A percentile compares a stretch with the other conserved stretches of the same genome.
These are phyloP conservation scores for Ryuthela nishihirai DNA, from an alignment of 2,888 invertebrate species.

Conservation along the genomic window DNA sequence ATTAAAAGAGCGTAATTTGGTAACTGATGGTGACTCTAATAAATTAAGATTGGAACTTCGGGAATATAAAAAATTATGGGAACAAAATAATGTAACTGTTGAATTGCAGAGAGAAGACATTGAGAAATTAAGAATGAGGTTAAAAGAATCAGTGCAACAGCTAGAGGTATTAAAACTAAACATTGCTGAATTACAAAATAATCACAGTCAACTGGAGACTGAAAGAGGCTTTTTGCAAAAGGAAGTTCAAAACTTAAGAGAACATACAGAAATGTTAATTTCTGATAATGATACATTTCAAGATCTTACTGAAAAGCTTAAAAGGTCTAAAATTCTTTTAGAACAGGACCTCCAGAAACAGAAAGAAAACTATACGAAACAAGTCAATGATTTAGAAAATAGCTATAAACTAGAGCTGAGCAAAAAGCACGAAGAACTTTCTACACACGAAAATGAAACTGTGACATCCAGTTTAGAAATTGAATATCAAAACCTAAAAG, in stretches of 20 bases:
- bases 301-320: constrained; percentile 31
- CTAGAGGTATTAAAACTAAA: constrained; percentile 2
- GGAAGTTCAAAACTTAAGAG: constrained; percentile 21
- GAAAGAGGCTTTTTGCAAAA: constrained; percentile 13
- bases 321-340: constrained; percentile 15
- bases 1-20: constrained; percentile 12
- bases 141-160: constrained; percentile 8
- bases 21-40: constrained; percentile 45
- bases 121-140: constrained; percentile 65
- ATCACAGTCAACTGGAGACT: constrained; percentile 62
- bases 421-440: too few species aligned
- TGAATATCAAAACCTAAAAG: too few species aligned
- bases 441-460: too few species aligned
- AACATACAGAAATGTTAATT: constrained; percentile 36
- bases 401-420: constrained; percentile 2
- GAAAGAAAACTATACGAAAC: constrained; percentile 10
- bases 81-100: constrained; percentile 69
- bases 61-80: constrained; percentile 64
- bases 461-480: too few species aligned
- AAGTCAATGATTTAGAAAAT: constrained; percentile 5
- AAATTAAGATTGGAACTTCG: constrained; percentile 61
- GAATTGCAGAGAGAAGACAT: constrained; percentile 71
- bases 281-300: constrained; percentile 41
- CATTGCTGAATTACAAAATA: constrained; percentile 1
- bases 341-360: constrained; percentile 25